Evolutionary conservation across 2,888 invertebrate genomes (phyloP), one percentile per base, ranked within the genome.

Genomic region (Drosophila longiperda): DNA sequence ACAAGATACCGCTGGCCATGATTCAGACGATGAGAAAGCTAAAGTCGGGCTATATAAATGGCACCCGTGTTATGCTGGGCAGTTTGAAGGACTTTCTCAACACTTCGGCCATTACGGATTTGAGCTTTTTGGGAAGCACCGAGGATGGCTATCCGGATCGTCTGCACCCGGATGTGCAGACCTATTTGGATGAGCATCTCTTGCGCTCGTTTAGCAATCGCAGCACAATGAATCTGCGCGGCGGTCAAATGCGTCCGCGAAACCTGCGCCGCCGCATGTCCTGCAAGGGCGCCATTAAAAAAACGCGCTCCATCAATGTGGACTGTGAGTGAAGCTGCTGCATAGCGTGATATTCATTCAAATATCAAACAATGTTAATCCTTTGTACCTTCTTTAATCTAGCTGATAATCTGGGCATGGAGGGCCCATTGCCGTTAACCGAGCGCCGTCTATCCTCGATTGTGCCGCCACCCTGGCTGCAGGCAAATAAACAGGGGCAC

Each of bases 31-130:
- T 99, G 95, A 98, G 99, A 92, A 99, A 99, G 93, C 94, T 99
- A 5, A 98, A 99, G 93, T 99, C 98, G 71, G 99, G 99, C 12
- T 99, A 99, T 92, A 98, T 99, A 62, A 99, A 99, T 91, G 99
- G 99, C n/a, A 99, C 99, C 0, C 95, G 99, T 86, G 99, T 99
- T 0, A 98, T 98, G 66, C 94, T 99, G 70, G 99, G 99, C n/a
- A 96, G 97, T 92, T 94, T 99, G 36, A 96, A 96, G 77, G 99
- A 99, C 82, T 99, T 99, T 92, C 94, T 99, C 67, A 99, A 97
- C 89, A 99, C 99, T 0, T 99, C 99, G 3, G 99, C 99, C 75
- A 97, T 99, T 54, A 99, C 99, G 1, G 99, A 99, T 93, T 94
- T 99, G 82, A 99, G 98, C 93, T 99, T 99, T 92, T 94, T 99